Conservation (phyloP, 1,140 invertebrate species). For the Drosophila varians region DNA sequence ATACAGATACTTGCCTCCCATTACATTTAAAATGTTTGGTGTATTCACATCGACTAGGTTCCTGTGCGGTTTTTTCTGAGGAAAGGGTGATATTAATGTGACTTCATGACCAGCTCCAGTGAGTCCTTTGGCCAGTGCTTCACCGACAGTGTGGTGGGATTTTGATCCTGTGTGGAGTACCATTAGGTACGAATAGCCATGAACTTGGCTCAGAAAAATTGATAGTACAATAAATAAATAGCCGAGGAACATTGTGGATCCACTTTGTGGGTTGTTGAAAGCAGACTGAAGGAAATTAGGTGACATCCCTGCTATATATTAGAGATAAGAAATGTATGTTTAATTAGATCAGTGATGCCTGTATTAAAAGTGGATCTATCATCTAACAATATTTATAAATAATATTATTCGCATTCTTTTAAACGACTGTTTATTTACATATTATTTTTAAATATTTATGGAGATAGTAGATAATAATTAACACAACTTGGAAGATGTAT, state of each 20-base stretch:
- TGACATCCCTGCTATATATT: neutral
- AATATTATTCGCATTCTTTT: too few species aligned
- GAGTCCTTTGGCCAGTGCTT: constrained; percentile 84
- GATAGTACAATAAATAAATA: neutral
- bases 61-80: constrained; percentile 80
- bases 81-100: constrained; percentile 85
- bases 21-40: constrained; percentile 19
- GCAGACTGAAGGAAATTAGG: neutral
- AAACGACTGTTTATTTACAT: too few species aligned
- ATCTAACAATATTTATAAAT: too few species aligned
- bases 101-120: constrained; percentile 85
- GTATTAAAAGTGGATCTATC: neutral
- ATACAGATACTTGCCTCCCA: constrained; percentile 48
- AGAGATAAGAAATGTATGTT: constrained; percentile 4
- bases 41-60: constrained; percentile 84
- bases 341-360: neutral
- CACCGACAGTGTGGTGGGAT: constrained; percentile 86
- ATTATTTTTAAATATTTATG: too few species aligned
- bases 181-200: constrained; percentile 71
- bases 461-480: too few species aligned
- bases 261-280: neutral
- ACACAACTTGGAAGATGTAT: too few species aligned
- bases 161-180: constrained; percentile 84
- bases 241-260: constrained; percentile 5
- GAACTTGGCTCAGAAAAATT: constrained; percentile 9